Evolutionary conservation across 2,113 vertebrate species (phyloP).

Genomic region (Fregata magnificens): DNA sequence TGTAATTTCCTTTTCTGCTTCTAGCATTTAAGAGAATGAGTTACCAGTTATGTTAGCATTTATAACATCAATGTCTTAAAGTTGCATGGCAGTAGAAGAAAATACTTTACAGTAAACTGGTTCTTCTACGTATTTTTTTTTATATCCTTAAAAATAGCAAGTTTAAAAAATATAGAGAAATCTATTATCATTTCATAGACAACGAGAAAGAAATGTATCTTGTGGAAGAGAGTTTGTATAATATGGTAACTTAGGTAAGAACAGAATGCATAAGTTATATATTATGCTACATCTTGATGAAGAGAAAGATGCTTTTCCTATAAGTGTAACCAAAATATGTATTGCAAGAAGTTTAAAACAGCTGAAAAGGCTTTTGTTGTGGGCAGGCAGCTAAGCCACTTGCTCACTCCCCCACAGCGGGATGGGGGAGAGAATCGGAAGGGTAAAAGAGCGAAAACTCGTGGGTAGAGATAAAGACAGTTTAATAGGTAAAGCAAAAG

Average conservation of each 20-base stretch:
- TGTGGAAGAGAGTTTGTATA: background rate
- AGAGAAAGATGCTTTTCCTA: background rate
- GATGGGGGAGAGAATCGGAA: background rate
- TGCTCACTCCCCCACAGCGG: background rate
- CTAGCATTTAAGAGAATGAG: background rate
- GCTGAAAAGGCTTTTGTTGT: background rate
- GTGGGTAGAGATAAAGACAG: background rate
- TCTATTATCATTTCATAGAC: background rate
- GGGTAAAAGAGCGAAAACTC: background rate
- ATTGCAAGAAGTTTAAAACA: background rate
- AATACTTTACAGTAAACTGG: background rate
- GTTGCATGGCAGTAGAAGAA: background rate
- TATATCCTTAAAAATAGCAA: background rate
- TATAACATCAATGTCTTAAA: background rate
- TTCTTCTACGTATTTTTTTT: background rate
- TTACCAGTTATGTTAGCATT: background rate
- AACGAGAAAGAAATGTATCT: background rate
- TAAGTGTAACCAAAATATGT: background rate
- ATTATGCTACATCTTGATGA: background rate
- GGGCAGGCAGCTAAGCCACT: background rate
- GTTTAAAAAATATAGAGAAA: background rate
- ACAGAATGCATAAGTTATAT: background rate
- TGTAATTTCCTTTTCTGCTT: background rate
- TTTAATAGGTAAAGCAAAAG: background rate
- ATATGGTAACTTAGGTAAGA: background rate